Percentiles rank a stretch among this genome's conserved stretches.
Evolutionary conservation across 1,140 invertebrate species (phyloP).

Genomic region (Drosophila ogumai): DNA sequence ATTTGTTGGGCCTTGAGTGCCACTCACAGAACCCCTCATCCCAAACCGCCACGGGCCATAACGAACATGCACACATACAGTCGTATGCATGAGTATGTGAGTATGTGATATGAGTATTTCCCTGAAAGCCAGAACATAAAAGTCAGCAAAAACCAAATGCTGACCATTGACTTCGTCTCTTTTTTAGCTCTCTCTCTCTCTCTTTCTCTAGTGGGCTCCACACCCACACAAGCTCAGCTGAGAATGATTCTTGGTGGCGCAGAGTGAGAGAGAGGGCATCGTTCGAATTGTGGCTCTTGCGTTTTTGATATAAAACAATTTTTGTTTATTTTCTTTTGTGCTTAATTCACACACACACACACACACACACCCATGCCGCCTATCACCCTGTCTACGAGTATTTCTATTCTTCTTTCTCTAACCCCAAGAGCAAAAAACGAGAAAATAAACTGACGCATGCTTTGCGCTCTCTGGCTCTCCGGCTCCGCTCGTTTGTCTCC

Average conservation of each 20-base stretch:
- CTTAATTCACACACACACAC: conserved; percentile 29
- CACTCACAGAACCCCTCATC: conserved; percentile 1
- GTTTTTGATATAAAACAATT: conserved; percentile 61
- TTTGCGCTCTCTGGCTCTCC: conserved; percentile 32
- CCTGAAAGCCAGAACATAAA: conserved; percentile 20
- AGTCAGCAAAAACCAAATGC: conserved; percentile 34
- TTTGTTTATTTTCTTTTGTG: conserved; percentile 77
- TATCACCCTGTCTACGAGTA: conserved; percentile 18
- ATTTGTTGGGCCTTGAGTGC: conserved; percentile 28
- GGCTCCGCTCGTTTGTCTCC: conserved; percentile 14
- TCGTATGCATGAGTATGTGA: conserved; percentile 7
- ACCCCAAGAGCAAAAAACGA: conserved; percentile 13
- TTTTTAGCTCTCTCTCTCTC: neutral
- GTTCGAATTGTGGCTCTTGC: conserved; percentile 15
- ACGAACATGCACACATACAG: neutral
- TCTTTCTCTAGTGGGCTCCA: conserved; percentile 1
- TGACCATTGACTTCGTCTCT: conserved; percentile 34
- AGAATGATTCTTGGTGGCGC: conserved; percentile 55
- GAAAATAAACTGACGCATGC: conserved; percentile 12
- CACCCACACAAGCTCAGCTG: conserved; percentile 42
- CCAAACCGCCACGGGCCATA: neutral
- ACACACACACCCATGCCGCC: conserved; percentile 1
- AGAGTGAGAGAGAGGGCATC: conserved; percentile 4
- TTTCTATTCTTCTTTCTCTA: conserved; percentile 58
- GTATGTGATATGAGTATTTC: conserved; percentile 16